Base-by-base conservation (phyloP, 1,140 invertebrate genomes). In the Melipona quadrifasciata region DNA sequence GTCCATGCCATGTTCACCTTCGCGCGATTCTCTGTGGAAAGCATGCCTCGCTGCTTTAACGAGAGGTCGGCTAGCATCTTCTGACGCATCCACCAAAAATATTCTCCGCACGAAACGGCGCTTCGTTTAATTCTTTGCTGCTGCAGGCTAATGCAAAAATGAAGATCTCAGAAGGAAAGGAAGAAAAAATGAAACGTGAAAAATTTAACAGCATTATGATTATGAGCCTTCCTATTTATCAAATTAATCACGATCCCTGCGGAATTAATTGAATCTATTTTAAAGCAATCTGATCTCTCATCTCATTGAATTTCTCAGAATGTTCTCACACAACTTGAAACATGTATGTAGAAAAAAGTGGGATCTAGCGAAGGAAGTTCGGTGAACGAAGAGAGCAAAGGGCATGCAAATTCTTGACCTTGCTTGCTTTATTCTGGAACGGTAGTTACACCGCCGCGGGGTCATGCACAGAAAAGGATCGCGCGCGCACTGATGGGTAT, bases 1-100 rank as follows among this genome's bases (percentile, higher is more conserved):
- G 68, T 53, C 47, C 27, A 16, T 10, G 58, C 47, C 27, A 16
- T 10, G 58, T 34, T 67, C 64, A 68, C 64, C 77, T 79, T 61
- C 64, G 64, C 21, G n/a, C 2, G 34, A 8, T 19, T 57, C 57
- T 55, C 27, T 61, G 58, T 80, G 68, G 86, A 85, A 86, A 77
- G 61, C 68, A 39, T 39, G 8, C 57, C 39, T 19, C 55, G 34
- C n/a, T 57, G 58, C 34, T 51, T 79, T 51, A 64, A 74, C 68
- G 82, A 39, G 71, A 86, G 82, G 76, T 17, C 82, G 57, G 51
- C 27, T 55, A 58, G 0, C 31, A 34, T 34, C 31, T 16, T 65
- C 39, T 74, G 64, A 81, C 53, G 78, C 57, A 55, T 51, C n/a
- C 11, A 65, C 75, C 82, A 21, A 86, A 82, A 86, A 87, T 86